Evolutionary conservation across 2,888 invertebrate species (phyloP).

Genomic region (Gari tellinella): DNA sequence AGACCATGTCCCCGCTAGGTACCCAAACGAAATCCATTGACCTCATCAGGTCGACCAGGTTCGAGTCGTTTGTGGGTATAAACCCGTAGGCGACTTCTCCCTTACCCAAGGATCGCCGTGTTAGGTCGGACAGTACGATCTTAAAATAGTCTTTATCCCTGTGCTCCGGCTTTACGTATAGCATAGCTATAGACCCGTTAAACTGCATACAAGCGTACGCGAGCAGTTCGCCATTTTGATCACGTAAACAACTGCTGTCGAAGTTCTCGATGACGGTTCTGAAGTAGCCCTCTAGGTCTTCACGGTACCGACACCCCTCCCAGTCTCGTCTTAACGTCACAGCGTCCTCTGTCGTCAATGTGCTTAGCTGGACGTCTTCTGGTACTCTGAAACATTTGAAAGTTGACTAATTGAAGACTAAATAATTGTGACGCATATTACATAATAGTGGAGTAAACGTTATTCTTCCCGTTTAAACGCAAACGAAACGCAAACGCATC

Average conservation of each 20-base stretch:
- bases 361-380: conserved; percentile 67
- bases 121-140: conserved; percentile 73
- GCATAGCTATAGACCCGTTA: conserved; percentile 78
- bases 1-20: conserved; percentile 77
- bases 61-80: conserved; percentile 72
- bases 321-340: conserved; percentile 66
- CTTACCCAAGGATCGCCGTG: conserved; percentile 68
- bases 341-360: conserved; percentile 67
- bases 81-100: conserved; percentile 75
- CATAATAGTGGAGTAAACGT: no score
- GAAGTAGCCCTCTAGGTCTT: conserved; percentile 74
- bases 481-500: no score
- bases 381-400: conserved; percentile 76
- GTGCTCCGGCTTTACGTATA: conserved; percentile 74
- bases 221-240: conserved; percentile 66
- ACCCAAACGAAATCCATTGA: conserved; percentile 78
- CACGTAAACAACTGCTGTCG: conserved; percentile 75
- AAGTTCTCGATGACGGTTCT: conserved; percentile 73
- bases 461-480: no score
- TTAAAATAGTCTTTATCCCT: conserved; percentile 72
- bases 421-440: no score
- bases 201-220: conserved; percentile 80
- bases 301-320: conserved; percentile 66
- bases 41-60: conserved; percentile 70
- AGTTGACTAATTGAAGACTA: no score